Base-by-base conservation (phyloP, 2,113 vertebrate species). In the Crotalus tigris region DNA sequence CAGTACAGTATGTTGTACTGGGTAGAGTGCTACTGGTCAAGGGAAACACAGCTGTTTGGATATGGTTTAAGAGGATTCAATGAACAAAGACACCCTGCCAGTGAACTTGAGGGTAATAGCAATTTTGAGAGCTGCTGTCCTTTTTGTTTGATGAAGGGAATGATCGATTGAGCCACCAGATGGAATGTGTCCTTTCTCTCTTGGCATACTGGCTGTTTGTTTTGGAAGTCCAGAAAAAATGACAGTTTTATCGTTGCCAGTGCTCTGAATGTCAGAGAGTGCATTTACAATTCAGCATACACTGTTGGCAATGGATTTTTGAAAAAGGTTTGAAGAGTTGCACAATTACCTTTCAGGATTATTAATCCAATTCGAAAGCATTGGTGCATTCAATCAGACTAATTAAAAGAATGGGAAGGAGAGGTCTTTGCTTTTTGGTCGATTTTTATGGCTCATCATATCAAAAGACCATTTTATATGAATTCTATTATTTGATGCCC, bases 171-270 rank as follows among this genome's bases (percentile, higher is more conserved):
- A 93, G 91, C 93, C 93, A 93, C 59, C 94, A 94, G 44, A 85
- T 96, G 96, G 96, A 95, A 92, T 90, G 89, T 90, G 58, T 91
- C 92, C 96, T 96, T 96, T 94, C 96, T 94, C 94, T 98, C 95
- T 92, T 94, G 96, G 97, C 96, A 95, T 93, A 91, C 88, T 92
- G 93, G 90, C 51, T 97, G 93, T 97, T 97, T 97, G 96, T 96
- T 97, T 97, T 96, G 95, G 96, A 97, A 96, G 96, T 95, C 91
- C 93, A 95, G 94, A 94, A 95, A 51, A 94, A 29, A 92, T 93
- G 94, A 95, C 97, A 97, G 96, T 95, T 97, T 97, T 97, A 93
- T 95, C 93, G 95, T 96, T 94, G 93, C 94, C 0, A 53, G 96
- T 95, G 90, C 93, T 94, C 92, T 33, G 94, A 95, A 95, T 91